Conservation (phyloP, 92 coral and sea anemone species). For the Bergia sp. region DNA sequence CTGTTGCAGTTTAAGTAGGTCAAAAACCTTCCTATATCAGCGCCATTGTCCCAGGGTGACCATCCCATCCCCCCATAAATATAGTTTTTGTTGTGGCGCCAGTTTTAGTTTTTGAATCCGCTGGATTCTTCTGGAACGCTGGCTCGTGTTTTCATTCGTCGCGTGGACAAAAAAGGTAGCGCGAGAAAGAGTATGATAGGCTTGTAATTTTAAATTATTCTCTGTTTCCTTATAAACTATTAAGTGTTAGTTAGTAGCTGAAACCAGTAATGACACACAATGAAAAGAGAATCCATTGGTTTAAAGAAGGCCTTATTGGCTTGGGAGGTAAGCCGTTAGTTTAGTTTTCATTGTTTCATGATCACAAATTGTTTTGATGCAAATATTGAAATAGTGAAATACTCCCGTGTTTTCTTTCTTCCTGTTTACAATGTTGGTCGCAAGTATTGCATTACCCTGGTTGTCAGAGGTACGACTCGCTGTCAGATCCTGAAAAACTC, state of each 20-base stretch:
- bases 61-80: no score
- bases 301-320: conserved; percentile 88
- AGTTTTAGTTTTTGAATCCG: conserved; percentile 13
- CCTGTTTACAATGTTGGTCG: no score
- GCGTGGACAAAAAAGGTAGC: not conserved
- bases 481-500: no score
- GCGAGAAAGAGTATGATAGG: not conserved
- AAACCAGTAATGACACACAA: conserved; percentile 79
- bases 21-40: no score
- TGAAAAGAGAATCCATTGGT: conserved; percentile 80
- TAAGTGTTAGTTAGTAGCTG: not conserved
- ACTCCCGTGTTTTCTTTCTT: no score
- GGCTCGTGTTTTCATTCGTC: conserved; percentile 32
- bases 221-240: not conserved
- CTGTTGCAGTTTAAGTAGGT: no score
- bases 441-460: no score
- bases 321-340: conserved; percentile 69
- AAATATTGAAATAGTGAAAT: not conserved
- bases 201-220: no score
- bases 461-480: no score
- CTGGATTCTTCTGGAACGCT: conserved; percentile 10
- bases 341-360: no score
- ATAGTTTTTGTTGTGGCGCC: not conserved
- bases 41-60: no score
- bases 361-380: no score